Evolutionary conservation across 2,888 invertebrate genomes (phyloP), one percentile per base, ranked within the genome.

Genomic region (Mythimna ferrago): DNA sequence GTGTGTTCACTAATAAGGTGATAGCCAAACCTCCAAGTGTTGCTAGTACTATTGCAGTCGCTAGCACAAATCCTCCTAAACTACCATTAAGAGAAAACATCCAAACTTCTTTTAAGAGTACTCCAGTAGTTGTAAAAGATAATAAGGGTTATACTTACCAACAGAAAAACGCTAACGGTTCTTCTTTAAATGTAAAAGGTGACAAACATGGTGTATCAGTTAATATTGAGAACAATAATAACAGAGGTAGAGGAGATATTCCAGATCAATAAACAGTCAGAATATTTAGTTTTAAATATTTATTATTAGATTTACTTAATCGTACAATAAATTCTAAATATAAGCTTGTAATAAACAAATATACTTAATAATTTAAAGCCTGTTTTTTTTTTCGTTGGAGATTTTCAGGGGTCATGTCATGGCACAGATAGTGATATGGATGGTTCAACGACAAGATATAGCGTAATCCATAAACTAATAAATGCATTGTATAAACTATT

Each of bases 331-430:
- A 57, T 69, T 72, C 73, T 82, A 78, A 62, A 69, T 80, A 63
- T 76, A 85, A 85, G 86, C 85, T 83, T 81, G 72, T 80, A 82
- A 80, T 83, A 85, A 86, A 84, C 77, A 84, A 76, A 71, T 83
- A 64, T 76, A 71, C 62, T 71, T 66, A 62, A 76, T 67, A 77
- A 68, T 81, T 85, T 86, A 83, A 85, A 86, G 85, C 85, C 80
- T 80, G 75, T 84, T 83, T 82, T 81, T 80, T 26, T 82, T 78
- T 80, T 82, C 82, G 82, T 85, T 86, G 80, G 76, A 85, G 70
- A 72, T 72, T 80, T 82, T 76, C 6, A 51, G 64, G 53, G 76
- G 66, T 76, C 79, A 86, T 85, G 86, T 76, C 81, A 85, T 85
- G 85, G 85, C 85, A 86, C 86, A 81, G 81, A 67, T 70, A 73